Evolutionary conservation across 2,113 vertebrate genomes (phyloP).

Genomic region (Oriolus oriolus): DNA sequence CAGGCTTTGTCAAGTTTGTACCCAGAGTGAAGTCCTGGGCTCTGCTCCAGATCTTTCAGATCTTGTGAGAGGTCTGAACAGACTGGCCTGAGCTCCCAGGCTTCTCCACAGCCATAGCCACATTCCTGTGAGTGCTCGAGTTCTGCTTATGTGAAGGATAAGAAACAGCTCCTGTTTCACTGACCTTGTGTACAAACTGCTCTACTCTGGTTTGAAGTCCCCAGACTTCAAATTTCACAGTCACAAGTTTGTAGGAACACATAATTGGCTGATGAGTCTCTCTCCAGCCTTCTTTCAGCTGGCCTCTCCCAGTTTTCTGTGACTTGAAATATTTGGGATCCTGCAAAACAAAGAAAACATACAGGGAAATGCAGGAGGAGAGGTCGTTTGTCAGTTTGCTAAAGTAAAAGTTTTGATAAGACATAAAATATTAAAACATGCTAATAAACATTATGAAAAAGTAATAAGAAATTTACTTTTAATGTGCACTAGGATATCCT

Average conservation of each 20-base stretch:
- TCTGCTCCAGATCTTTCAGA: not conserved
- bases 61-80: not conserved
- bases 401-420: not conserved
- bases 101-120: not conserved
- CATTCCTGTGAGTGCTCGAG: not conserved
- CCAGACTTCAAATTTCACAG: conserved; percentile 98
- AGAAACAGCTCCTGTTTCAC: conserved; percentile 20
- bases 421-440: not conserved
- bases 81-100: not conserved
- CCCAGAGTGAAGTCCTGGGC: not conserved
- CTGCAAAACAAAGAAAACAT: conserved; percentile 63
- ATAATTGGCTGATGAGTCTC: conserved; percentile 91
- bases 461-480: not conserved
- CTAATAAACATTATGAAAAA: not conserved
- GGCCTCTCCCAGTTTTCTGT: conserved; percentile 89
- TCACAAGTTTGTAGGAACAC: conserved; percentile 99
- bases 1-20: not conserved
- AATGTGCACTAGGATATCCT: not conserved
- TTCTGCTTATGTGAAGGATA: not conserved
- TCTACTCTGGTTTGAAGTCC: conserved; percentile 97
- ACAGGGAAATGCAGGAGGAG: not conserved
- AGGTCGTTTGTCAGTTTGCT: not conserved
- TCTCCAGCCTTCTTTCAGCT: conserved; percentile 92
- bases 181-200: conserved; percentile 98
- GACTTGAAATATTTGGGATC: conserved; percentile 93